Evolutionary conservation across 2,113 vertebrate genomes (phyloP).

Genomic region (Coregonus clupeaformis): DNA sequence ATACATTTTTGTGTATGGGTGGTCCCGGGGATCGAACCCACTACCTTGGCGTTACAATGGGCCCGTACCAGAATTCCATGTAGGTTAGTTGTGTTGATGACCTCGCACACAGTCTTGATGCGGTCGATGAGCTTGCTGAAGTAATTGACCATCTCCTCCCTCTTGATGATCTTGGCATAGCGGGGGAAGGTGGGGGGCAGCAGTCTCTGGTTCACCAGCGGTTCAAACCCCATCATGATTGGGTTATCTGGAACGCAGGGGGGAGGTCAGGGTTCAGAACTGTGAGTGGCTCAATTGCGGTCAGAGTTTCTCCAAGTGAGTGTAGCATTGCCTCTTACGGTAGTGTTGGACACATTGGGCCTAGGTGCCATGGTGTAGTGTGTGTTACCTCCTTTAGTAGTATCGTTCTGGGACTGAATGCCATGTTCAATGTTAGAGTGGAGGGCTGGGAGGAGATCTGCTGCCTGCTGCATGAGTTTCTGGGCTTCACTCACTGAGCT

Average conservation of each 20-base stretch:
- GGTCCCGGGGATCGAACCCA: too few species aligned
- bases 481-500: conserved; percentile 95
- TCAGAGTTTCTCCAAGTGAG: too few species aligned
- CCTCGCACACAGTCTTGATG: conserved; percentile 96
- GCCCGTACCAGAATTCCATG: conserved; percentile 92
- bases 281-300: too few species aligned
- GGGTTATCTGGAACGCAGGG: conserved; percentile 84
- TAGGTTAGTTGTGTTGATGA: conserved; percentile 93
- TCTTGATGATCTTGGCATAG: conserved; percentile 98
- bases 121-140: conserved; percentile 95
- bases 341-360: too few species aligned
- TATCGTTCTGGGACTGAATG: conserved; percentile 97
- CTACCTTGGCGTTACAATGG: too few species aligned
- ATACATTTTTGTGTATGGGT: too few species aligned
- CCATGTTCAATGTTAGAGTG: conserved; percentile 92
- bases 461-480: conserved; percentile 92
- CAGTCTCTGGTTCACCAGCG: conserved; percentile 95
- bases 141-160: conserved; percentile 97
- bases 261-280: not conserved
- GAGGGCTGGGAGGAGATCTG: conserved; percentile 90
- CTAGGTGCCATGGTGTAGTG: too few species aligned
- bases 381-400: conserved; percentile 93
- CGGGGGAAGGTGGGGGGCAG: conserved; percentile 97
- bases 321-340: too few species aligned
- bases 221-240: conserved; percentile 99